Conservation (phyloP, 2,113 vertebrate species). For the Prochilodus magdalenae region DNA sequence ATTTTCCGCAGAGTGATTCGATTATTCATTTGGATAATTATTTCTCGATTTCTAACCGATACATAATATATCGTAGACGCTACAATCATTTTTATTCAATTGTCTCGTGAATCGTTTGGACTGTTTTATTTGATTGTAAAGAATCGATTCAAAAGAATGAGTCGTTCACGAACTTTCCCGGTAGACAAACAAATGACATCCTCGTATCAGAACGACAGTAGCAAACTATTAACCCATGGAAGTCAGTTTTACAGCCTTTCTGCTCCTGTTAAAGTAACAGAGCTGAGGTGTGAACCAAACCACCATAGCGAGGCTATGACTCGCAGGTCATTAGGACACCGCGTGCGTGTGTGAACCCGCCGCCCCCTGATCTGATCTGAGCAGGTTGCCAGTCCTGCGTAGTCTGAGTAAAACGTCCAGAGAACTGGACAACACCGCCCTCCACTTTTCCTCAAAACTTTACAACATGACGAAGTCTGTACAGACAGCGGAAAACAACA, state of each 20-base stretch:
- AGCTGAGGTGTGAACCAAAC: no score
- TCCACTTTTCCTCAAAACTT: slow-evolving; percentile 26
- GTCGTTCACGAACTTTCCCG: no score
- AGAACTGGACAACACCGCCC: slow-evolving; percentile 28
- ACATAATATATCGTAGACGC: no score
- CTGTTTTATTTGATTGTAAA: no score
- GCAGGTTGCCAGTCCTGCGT: background rate
- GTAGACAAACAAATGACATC: slow-evolving; percentile 18
- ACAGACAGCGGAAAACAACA: slow-evolving; percentile 18
- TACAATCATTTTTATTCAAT: no score
- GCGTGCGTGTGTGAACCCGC: background rate
- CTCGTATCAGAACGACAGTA: background rate
- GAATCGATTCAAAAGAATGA: no score
- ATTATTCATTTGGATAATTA: no score
- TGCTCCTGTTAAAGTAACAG: background rate
- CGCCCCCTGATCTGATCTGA: background rate
- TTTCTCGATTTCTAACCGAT: no score
- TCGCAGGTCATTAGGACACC: background rate
- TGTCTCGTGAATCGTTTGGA: no score
- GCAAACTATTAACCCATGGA: background rate
- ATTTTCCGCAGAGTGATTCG: no score
- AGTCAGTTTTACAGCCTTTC: background rate
- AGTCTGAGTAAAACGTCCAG: background rate
- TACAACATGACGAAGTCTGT: background rate
- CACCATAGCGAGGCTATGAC: background rate